phyloP scores from a whole-genome alignment of 1,140 invertebrate genomes.

The Monochamus saltuarius region DNA sequence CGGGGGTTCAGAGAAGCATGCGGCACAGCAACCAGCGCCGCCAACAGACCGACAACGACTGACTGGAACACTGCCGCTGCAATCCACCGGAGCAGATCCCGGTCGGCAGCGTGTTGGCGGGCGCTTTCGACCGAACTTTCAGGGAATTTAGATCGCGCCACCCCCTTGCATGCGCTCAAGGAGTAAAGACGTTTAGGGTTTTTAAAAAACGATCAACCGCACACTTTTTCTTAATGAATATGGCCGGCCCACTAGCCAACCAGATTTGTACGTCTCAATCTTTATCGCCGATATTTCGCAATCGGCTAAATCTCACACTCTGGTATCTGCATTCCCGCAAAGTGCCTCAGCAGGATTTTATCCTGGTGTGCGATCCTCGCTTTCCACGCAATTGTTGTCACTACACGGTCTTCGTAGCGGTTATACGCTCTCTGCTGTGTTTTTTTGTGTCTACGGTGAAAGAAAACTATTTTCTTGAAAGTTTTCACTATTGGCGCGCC shows the following conservation, averaged over 20 bases:
- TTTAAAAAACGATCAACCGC: constrained; percentile 44
- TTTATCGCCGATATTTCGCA: constrained; percentile 31
- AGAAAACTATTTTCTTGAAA: constrained; percentile 40
- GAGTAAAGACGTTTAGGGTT: constrained; percentile 35
- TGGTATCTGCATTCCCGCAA: neutral
- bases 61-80: constrained; percentile 12
- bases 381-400: neutral
- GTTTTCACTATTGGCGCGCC: constrained; percentile 39
- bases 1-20: constrained; percentile 19
- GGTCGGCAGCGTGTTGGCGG: neutral
- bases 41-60: constrained; percentile 31
- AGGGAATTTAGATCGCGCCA: constrained; percentile 27
- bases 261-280: constrained; percentile 39
- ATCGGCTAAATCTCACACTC: constrained; percentile 27
- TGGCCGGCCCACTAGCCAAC: constrained; percentile 46
- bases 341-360: neutral
- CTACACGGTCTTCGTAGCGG: constrained; percentile 9
- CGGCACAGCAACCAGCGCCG: constrained; percentile 25
- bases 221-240: constrained; percentile 46
- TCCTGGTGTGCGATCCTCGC: neutral
- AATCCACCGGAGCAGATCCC: neutral
- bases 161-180: constrained; percentile 38
- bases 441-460: neutral
- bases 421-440: constrained; percentile 17
- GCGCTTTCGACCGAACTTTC: neutral